phyloP scores from a whole-genome alignment of 1,140 invertebrate species.

The Ladona fulva region DNA sequence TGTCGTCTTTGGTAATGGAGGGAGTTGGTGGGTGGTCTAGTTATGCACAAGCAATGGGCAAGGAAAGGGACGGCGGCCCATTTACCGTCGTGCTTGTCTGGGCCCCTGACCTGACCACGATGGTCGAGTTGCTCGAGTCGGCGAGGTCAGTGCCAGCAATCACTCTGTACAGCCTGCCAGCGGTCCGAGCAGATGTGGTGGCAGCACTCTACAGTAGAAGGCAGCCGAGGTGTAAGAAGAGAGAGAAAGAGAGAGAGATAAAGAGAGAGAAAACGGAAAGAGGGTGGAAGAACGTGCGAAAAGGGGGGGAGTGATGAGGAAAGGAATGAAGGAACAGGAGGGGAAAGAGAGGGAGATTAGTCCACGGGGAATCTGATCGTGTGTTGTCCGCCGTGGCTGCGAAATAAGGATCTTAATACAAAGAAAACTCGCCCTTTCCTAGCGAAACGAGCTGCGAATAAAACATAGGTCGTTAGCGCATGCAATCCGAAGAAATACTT shows the following conservation, averaged over 20 bases:
- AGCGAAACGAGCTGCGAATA: too few relatives aligned
- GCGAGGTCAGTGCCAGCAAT: conserved; percentile 66
- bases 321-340: neutral
- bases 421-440: too few relatives aligned
- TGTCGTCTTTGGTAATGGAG: too few relatives aligned
- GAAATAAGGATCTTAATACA: too few relatives aligned
- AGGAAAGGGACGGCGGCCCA: neutral
- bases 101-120: neutral
- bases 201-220: neutral
- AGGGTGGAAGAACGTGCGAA: neutral
- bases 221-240: neutral
- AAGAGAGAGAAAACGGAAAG: neutral
- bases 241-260: neutral
- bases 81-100: neutral
- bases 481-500: too few relatives aligned
- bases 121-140: conserved; percentile 50
- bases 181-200: conserved; percentile 49
- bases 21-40: too few relatives aligned
- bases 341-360: neutral
- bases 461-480: too few relatives aligned
- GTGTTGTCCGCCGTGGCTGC: too few relatives aligned
- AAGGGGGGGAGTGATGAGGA: neutral
- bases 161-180: conserved; percentile 63
- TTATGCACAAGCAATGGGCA: neutral
- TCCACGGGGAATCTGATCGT: too few relatives aligned